A percentile compares a stretch with the other conserved stretches of the same genome.
phyloP scores from a whole-genome alignment of 2,797 vertebrate genomes.

The Sphaeramia orbicularis region DNA sequence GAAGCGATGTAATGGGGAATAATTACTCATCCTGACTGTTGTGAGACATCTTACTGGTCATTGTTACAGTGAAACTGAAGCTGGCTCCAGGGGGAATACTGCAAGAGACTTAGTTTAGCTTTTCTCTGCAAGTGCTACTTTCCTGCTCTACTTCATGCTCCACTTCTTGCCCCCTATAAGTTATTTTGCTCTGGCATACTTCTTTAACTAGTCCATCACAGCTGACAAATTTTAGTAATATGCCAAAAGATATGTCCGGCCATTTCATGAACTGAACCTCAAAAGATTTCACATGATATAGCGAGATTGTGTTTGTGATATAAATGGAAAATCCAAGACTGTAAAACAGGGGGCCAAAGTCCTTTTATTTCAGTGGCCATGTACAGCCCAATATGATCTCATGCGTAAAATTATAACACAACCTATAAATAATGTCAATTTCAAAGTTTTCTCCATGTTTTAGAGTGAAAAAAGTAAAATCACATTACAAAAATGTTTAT shows the following conservation, averaged over 20 bases:
- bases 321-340: too few species aligned
- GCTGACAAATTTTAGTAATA: slow-evolving; percentile 21
- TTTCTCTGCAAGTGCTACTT: slow-evolving; percentile 75
- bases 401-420: too few species aligned
- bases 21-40: slow-evolving; percentile 10
- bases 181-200: slow-evolving; percentile 62
- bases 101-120: slow-evolving; percentile 53
- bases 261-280: not conserved
- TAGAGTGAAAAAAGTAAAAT: too few species aligned
- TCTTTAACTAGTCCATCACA: slow-evolving; percentile 58
- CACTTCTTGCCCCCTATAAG: slow-evolving; percentile 76
- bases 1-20: slow-evolving; percentile 10
- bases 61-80: slow-evolving; percentile 47
- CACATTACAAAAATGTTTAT: too few species aligned
- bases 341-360: too few species aligned
- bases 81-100: slow-evolving; percentile 45
- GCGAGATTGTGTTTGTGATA: too few species aligned
- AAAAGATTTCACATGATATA: not conserved
- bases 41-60: slow-evolving; percentile 35
- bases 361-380: too few species aligned
- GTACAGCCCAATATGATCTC: too few species aligned
- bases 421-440: too few species aligned
- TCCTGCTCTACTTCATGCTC: slow-evolving; percentile 84
- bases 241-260: slow-evolving; percentile 5
- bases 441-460: too few species aligned